Percentiles rank a stretch among this genome's conserved stretches.
phyloP scores from a whole-genome alignment of 2,113 vertebrate genomes.

The Stigmatopora nigra region DNA sequence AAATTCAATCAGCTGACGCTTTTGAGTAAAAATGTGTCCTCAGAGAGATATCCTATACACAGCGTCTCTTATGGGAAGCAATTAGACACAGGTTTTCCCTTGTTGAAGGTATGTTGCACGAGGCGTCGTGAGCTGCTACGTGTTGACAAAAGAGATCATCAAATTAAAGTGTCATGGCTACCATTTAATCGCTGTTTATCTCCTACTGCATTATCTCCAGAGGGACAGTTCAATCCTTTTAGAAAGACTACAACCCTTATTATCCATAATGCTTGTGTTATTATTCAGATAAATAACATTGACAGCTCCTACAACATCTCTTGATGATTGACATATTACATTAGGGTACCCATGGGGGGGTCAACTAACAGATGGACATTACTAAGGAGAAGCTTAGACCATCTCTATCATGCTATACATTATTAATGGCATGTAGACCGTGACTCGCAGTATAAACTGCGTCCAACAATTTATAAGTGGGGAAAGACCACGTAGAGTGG shows the following conservation, averaged over 20 bases:
- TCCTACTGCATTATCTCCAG: conserved; percentile 21
- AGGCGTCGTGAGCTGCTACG: conserved; percentile 33
- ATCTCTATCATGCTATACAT: conserved; percentile 51
- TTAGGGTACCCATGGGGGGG: conserved; percentile 49
- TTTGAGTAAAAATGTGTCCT: conserved; percentile 60
- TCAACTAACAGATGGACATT: conserved; percentile 58
- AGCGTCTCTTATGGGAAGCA: conserved; percentile 57
- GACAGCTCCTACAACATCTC: conserved; percentile 47
- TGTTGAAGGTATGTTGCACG: conserved; percentile 51
- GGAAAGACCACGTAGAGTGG: conserved; percentile 9
- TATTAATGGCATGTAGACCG: conserved; percentile 46
- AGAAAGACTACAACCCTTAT: conserved; percentile 36
- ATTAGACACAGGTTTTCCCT: conserved; percentile 63
- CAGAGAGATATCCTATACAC: conserved; percentile 43
- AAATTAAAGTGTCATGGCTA: conserved; percentile 54
- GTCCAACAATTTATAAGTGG: conserved; percentile 29
- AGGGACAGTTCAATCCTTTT: conserved; percentile 52
- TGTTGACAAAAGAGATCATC: conserved; percentile 35
- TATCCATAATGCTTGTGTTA: conserved; percentile 53
- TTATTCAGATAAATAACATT: conserved; percentile 55
- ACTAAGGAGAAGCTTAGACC: conserved; percentile 41
- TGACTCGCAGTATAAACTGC: conserved; percentile 43
- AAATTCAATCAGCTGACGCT: conserved; percentile 66
- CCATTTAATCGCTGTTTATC: conserved; percentile 35
- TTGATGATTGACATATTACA: conserved; percentile 46